phyloP scores from a whole-genome alignment of 2,113 vertebrate species.

The Solenodon paradoxus region DNA sequence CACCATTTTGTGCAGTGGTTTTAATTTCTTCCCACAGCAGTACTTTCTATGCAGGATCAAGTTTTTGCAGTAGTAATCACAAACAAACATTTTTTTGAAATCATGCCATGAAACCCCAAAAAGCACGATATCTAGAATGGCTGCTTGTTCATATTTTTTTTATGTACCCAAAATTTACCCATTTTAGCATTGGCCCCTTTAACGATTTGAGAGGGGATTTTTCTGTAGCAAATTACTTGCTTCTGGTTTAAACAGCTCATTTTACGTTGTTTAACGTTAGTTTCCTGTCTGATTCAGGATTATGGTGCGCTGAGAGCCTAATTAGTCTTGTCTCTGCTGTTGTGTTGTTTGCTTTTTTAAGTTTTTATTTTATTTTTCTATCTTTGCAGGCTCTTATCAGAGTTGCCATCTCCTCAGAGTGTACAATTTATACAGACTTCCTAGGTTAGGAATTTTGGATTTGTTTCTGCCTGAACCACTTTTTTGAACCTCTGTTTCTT shows the following conservation, averaged over 20 bases:
- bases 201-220: not conserved
- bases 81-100: slow-evolving; percentile 30
- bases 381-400: not conserved
- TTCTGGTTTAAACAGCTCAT: not conserved
- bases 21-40: not conserved
- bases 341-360: not conserved
- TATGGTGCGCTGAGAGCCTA: not conserved
- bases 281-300: not conserved
- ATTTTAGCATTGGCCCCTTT: not conserved
- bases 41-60: not conserved
- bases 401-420: not conserved
- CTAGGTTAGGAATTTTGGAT: slow-evolving; percentile 12
- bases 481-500: slow-evolving; percentile 6
- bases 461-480: not conserved
- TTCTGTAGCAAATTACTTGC: not conserved
- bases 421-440: not conserved
- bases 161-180: not conserved
- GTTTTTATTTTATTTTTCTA: not conserved
- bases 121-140: not conserved
- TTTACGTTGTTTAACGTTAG: not conserved
- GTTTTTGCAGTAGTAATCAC: not conserved
- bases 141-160: not conserved
- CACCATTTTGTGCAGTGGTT: slow-evolving; percentile 21
- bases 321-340: not conserved
- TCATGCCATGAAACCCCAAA: not conserved